Evolutionary conservation across 2,113 vertebrate genomes (phyloP).

Genomic region (Atrichornis clamosus): DNA sequence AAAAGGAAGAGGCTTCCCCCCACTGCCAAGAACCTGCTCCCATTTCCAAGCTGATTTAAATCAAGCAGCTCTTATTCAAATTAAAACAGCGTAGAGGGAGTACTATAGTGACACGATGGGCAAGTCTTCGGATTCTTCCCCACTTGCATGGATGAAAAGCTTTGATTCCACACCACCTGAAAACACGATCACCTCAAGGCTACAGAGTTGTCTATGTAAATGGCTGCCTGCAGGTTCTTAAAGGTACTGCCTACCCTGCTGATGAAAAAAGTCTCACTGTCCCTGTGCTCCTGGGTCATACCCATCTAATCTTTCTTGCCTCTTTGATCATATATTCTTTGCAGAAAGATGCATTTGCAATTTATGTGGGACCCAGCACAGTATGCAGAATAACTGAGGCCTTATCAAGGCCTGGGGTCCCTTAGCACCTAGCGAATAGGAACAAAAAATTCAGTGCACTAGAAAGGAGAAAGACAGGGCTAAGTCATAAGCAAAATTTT

Average conservation of each 20-base stretch:
- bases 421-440: not conserved
- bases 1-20: not conserved
- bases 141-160: not conserved
- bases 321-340: not conserved
- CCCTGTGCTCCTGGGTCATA: not conserved
- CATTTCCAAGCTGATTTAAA: not conserved
- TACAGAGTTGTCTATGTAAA: not conserved
- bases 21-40: not conserved
- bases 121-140: not conserved
- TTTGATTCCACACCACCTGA: not conserved
- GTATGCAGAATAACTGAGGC: not conserved
- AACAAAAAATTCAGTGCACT: not conserved
- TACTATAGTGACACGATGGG: not conserved
- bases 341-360: not conserved
- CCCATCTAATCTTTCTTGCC: not conserved
- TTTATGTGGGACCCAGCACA: rapidly evolving
- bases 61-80: not conserved
- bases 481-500: not conserved
- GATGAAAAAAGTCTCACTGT: not conserved
- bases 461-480: not conserved
- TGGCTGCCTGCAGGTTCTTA: not conserved
- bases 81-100: not conserved
- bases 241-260: not conserved
- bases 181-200: not conserved
- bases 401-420: not conserved